Percentiles rank a stretch among this genome's conserved stretches.
These are phyloP conservation scores for Pelusios castaneus DNA, from an alignment of 2,113 vertebrate genomes.

Conservation along the genomic window DNA sequence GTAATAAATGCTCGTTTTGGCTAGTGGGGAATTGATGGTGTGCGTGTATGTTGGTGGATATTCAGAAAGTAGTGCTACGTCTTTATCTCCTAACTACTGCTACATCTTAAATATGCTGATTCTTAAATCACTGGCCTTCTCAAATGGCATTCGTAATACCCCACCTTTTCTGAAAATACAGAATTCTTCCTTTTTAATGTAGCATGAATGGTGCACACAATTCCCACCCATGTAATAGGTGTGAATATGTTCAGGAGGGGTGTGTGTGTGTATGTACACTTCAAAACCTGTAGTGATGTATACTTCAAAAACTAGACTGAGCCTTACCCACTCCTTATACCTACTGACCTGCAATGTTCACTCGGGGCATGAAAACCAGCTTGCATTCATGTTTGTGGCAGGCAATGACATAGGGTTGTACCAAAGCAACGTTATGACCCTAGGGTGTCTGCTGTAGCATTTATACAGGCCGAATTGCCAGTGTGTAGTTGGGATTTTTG, in stretches of 20 bases:
- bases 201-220: neutral
- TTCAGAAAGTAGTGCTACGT: neutral
- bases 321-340: neutral
- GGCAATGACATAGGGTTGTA: constrained; percentile 30
- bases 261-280: too few species aligned
- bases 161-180: neutral
- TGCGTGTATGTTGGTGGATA: neutral
- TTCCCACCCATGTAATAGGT: neutral
- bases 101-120: neutral
- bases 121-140: neutral
- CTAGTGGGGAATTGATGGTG: neutral
- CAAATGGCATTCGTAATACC: neutral
- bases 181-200: neutral
- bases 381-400: constrained; percentile 46
- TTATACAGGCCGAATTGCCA: neutral
- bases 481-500: neutral
- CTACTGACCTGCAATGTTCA: constrained; percentile 14
- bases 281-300: too few species aligned
- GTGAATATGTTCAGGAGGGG: neutral
- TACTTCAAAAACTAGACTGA: neutral
- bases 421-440: constrained; percentile 27
- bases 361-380: constrained; percentile 61
- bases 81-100: neutral
- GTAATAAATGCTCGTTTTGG: neutral
- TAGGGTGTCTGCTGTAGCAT: neutral